Evolutionary conservation across 2,797 vertebrate genomes (phyloP).

Genomic region (Lerista edwardsae): DNA sequence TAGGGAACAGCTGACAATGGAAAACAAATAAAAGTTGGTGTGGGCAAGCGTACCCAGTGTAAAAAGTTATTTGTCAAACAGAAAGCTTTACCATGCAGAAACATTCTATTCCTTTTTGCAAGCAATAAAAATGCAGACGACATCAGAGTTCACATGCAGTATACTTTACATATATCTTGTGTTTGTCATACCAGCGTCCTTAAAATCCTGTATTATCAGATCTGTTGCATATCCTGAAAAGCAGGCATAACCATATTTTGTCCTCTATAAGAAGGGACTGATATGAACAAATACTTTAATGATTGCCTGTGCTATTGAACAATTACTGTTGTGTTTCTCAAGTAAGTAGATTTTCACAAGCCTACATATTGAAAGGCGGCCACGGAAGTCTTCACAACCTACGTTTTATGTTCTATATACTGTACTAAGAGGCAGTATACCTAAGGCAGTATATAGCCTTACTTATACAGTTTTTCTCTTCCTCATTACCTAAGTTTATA

Average conservation of each 20-base stretch:
- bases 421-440: background rate
- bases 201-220: background rate
- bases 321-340: background rate
- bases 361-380: background rate
- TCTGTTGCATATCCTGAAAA: background rate
- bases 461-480: background rate
- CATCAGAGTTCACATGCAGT: background rate
- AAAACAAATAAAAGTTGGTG: background rate
- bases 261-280: background rate
- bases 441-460: too few species aligned
- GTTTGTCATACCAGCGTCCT: background rate
- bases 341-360: background rate
- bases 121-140: background rate
- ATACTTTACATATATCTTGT: background rate
- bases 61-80: background rate
- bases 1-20: background rate
- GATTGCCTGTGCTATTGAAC: background rate
- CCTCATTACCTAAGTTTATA: background rate
- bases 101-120: background rate
- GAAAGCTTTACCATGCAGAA: background rate
- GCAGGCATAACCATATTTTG: background rate
- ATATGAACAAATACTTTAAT: background rate
- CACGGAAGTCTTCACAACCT: background rate
- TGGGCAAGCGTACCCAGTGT: background rate
- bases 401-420: background rate